Percentiles rank a stretch among this genome's conserved stretches.
phyloP scores from a whole-genome alignment of 2,797 vertebrate species.

The Sparus aurata region DNA sequence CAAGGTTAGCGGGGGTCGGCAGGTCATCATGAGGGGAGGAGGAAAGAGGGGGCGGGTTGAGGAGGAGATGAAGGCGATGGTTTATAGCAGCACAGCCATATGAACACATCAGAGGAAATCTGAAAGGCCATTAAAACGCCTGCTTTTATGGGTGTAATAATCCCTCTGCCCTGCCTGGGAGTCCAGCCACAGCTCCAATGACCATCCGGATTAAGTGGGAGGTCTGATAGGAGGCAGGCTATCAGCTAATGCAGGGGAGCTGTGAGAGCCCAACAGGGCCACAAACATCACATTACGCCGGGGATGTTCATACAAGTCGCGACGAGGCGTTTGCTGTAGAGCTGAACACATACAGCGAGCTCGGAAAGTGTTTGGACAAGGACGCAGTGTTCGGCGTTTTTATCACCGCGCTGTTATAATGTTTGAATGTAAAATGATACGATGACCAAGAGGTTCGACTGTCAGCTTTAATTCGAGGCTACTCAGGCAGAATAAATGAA shows the following conservation, averaged over 20 bases:
- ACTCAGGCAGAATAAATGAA: conserved; percentile 31
- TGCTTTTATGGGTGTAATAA: conserved; percentile 85
- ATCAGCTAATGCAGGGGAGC: conserved; percentile 78
- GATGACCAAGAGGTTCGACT: conserved; percentile 9
- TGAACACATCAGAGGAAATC: conserved; percentile 83
- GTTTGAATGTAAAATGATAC: conserved; percentile 39
- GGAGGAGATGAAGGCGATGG: conserved; percentile 66
- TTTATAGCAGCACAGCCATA: conserved; percentile 76
- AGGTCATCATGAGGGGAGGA: conserved; percentile 55
- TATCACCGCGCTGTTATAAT: conserved; percentile 21
- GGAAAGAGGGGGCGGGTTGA: conserved; percentile 12
- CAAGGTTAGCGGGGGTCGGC: conserved; percentile 75
- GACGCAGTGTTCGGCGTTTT: conserved; percentile 25
- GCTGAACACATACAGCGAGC: conserved; percentile 22
- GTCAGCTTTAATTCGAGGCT: conserved; percentile 42
- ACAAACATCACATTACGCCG: conserved; percentile 60
- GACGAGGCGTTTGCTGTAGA: conserved; percentile 30
- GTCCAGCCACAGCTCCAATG: conserved; percentile 70
- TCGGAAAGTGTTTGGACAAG: conserved; percentile 26
- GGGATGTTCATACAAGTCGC: conserved; percentile 50
- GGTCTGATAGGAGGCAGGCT: conserved; percentile 74
- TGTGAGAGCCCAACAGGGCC: conserved; percentile 56
- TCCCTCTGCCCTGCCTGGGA: conserved; percentile 76
- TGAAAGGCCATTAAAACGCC: conserved; percentile 83
- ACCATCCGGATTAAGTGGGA: conserved; percentile 78